These are phyloP conservation scores for Pogonus chalceus DNA, from an alignment of 1,140 invertebrate species.

Conservation along the genomic window DNA sequence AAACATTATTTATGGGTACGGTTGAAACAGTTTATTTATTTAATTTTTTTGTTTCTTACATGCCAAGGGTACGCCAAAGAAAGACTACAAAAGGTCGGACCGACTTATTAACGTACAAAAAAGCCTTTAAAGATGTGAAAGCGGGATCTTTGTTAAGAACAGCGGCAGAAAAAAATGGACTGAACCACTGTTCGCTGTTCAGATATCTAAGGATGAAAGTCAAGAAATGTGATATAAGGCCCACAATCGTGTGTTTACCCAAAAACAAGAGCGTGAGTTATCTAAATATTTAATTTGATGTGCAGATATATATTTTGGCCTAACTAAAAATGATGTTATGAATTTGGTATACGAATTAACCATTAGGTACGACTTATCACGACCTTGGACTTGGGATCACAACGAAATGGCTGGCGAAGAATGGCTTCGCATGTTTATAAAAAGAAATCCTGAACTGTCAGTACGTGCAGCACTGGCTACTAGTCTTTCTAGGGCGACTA, in stretches of 20 bases:
- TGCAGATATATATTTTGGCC: constrained; percentile 31
- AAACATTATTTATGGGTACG: too few species aligned
- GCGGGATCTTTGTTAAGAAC: not conserved
- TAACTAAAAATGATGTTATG: constrained; percentile 28
- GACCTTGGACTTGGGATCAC: constrained; percentile 28
- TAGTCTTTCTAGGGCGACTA: constrained; percentile 36
- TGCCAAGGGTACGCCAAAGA: not conserved
- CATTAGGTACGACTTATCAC: constrained; percentile 24
- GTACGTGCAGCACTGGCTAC: constrained; percentile 34
- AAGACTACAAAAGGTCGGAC: not conserved
- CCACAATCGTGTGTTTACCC: constrained; percentile 20
- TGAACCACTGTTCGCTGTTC: constrained; percentile 18
- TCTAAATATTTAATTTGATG: constrained; percentile 24
- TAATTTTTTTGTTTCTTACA: not conserved
- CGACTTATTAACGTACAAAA: not conserved
- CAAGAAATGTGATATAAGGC: constrained; percentile 6
- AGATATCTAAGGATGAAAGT: constrained; percentile 18
- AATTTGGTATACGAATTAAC: constrained; percentile 34
- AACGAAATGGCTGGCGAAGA: constrained; percentile 33
- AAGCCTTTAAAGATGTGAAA: not conserved
- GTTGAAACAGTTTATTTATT: too few species aligned
- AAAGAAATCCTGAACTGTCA: constrained; percentile 34
- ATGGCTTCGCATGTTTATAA: constrained; percentile 38
- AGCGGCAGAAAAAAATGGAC: constrained; percentile 12
- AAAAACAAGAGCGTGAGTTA: constrained; percentile 22